phyloP scores from a whole-genome alignment of 2,113 vertebrate genomes.

The Syrmaticus mikado region DNA sequence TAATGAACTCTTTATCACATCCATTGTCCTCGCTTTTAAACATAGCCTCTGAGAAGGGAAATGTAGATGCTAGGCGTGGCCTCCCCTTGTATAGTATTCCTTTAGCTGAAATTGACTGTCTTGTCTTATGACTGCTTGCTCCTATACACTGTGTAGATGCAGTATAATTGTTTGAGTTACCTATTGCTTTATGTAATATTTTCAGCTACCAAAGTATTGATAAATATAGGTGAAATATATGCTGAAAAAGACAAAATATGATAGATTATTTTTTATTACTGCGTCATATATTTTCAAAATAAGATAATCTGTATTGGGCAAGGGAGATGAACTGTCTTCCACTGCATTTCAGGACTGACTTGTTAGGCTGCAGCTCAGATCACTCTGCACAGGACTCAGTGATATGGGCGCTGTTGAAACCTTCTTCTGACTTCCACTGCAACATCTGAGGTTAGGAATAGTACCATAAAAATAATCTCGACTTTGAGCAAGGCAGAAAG shows the following conservation, averaged over 20 bases:
- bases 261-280: not conserved
- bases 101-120: not conserved
- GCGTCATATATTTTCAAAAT: not conserved
- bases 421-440: not conserved
- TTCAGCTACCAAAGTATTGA: not conserved
- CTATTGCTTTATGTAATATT: not conserved
- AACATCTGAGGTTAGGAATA: not conserved
- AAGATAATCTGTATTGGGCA: not conserved
- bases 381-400: not conserved
- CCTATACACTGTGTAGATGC: not conserved
- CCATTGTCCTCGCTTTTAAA: not conserved
- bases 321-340: not conserved
- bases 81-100: not conserved
- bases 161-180: not conserved
- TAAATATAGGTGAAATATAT: not conserved
- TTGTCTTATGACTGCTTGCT: not conserved
- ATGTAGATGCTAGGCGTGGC: not conserved
- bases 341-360: not conserved
- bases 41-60: not conserved
- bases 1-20: not conserved
- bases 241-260: not conserved
- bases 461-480: not conserved
- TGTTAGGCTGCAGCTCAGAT: not conserved
- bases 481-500: not conserved
- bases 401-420: not conserved